A percentile compares a stretch with the other conserved stretches of the same genome.
phyloP scores from a whole-genome alignment of 2,797 vertebrate genomes.

The Pseudochaenichthys georgianus region DNA sequence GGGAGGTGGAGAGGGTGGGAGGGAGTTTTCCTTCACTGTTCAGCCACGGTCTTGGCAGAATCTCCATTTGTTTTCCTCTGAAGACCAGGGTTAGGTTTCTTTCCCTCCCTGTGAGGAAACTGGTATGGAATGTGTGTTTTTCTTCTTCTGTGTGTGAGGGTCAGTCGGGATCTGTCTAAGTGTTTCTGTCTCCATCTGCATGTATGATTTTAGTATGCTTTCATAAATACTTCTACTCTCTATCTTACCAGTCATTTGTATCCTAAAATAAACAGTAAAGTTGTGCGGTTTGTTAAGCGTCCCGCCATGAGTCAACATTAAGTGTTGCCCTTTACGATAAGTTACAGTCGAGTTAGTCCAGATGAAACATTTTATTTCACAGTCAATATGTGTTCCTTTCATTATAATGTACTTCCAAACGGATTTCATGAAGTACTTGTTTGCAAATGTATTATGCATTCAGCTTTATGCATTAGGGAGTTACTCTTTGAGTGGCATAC shows the following conservation, averaged over 20 bases:
- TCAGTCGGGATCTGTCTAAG: background rate
- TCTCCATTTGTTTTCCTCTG: conserved; percentile 66
- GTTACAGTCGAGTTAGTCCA: background rate
- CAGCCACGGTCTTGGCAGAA: conserved; percentile 57
- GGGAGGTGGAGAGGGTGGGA: conserved; percentile 36
- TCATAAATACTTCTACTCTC: conserved; percentile 31
- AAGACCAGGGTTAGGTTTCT: conserved; percentile 64
- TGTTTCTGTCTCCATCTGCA: background rate
- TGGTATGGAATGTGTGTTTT: conserved; percentile 72
- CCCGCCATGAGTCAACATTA: conserved; percentile 55
- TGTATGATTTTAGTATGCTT: conserved; percentile 4
- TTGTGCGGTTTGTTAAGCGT: conserved; percentile 31
- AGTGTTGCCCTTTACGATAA: conserved; percentile 9
- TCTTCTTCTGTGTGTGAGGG: conserved; percentile 1
- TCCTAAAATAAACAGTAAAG: conserved; percentile 47
- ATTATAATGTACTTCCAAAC: no score
- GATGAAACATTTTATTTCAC: conserved; percentile 6
- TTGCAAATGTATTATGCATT: background rate
- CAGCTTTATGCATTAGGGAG: background rate
- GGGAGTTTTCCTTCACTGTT: conserved; percentile 65
- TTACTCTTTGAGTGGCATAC: background rate
- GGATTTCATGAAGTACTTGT: background rate
- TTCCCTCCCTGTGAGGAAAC: conserved; percentile 76
- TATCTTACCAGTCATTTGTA: conserved; percentile 27
- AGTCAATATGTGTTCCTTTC: background rate